These are phyloP conservation scores for Philaethria dido DNA, from an alignment of 2,888 invertebrate genomes.

Conservation along the genomic window DNA sequence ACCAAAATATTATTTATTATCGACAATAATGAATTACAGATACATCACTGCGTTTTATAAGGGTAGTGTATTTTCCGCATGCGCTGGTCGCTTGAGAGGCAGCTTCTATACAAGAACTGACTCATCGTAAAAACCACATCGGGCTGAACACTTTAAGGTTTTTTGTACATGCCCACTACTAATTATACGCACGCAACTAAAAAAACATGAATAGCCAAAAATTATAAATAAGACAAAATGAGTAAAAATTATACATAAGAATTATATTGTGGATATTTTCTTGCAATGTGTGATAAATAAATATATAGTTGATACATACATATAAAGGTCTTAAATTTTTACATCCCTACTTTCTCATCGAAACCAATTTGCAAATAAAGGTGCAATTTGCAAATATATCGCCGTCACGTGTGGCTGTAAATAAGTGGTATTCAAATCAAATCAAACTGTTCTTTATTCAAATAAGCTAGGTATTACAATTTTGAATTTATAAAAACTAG, in stretches of 20 bases:
- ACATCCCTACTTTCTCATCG: conserved; percentile 11
- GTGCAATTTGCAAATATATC: background rate
- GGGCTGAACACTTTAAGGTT: background rate
- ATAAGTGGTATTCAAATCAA: background rate
- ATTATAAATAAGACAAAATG: too few species aligned
- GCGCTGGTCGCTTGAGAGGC: conserved; percentile 20
- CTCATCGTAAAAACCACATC: conserved; percentile 17
- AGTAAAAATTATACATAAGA: too few species aligned
- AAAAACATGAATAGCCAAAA: too few species aligned
- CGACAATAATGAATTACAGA: background rate
- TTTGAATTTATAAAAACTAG: too few species aligned
- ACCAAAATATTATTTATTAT: background rate
- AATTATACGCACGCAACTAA: too few species aligned
- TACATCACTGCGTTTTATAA: conserved; percentile 25
- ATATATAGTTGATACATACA: too few species aligned
- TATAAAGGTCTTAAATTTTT: background rate
- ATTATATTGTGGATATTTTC: too few species aligned
- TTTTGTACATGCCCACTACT: background rate
- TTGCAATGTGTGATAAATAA: too few species aligned
- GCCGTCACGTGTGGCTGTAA: background rate
- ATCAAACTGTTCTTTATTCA: too few species aligned
- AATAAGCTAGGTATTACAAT: too few species aligned
- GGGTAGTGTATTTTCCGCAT: conserved; percentile 27
- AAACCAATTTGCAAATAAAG: conserved; percentile 16
- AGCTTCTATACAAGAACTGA: conserved; percentile 14